Evolutionary conservation across 2,797 vertebrate genomes (phyloP).

Genomic region (Petrocephalus sullivani): DNA sequence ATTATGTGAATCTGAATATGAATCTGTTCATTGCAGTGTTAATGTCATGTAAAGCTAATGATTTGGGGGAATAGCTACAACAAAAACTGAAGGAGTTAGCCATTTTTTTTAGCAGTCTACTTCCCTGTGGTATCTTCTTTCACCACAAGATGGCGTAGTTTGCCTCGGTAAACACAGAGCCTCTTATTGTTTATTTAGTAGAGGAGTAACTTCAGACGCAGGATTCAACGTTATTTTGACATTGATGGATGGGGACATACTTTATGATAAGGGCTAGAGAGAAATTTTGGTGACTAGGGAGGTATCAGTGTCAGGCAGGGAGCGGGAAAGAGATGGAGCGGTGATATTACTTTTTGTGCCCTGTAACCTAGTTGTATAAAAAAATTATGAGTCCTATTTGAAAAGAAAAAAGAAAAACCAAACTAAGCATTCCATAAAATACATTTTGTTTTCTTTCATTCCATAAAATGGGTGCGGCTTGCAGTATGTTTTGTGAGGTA

Average conservation of each 20-base stretch:
- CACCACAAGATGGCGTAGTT: conserved; percentile 49
- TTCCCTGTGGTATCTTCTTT: conserved; percentile 5
- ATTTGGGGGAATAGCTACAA: conserved; percentile 44
- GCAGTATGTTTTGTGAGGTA: background rate
- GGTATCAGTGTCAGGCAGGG: conserved; percentile 20
- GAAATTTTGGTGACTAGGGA: conserved; percentile 32
- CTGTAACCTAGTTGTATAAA: conserved; percentile 48
- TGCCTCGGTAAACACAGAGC: conserved; percentile 22
- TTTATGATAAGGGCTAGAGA: conserved; percentile 39
- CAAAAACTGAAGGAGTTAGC: conserved; percentile 39
- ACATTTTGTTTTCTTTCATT: background rate
- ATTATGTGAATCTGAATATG: background rate
- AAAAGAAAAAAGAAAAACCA: conserved; percentile 16
- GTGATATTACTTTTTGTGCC: conserved; percentile 49
- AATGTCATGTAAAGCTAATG: conserved; percentile 22
- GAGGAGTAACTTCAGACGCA: background rate
- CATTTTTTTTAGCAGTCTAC: background rate
- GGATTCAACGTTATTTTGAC: conserved; percentile 14
- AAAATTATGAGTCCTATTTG: conserved; percentile 44
- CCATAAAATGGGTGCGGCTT: background rate
- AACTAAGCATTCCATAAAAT: background rate
- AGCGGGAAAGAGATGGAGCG: conserved; percentile 39
- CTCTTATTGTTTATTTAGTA: background rate
- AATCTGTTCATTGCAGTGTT: background rate
- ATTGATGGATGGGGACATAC: conserved; percentile 20